These are phyloP conservation scores for Eurytoma adleriae DNA, from an alignment of 2,888 invertebrate species.

Conservation along the genomic window DNA sequence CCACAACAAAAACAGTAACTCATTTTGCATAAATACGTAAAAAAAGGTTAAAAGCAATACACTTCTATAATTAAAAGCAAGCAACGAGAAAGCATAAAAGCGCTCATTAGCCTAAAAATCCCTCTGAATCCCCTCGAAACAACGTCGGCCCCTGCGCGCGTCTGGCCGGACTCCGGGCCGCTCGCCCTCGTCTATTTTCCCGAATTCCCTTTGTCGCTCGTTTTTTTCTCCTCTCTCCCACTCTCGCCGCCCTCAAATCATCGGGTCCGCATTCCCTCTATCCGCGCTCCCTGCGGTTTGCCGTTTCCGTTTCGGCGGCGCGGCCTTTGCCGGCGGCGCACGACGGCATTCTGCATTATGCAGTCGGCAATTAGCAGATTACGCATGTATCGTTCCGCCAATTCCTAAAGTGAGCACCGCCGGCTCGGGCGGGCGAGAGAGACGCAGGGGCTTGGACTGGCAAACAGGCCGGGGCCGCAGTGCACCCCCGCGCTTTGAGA, in stretches of 20 bases:
- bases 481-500: conserved; percentile 15
- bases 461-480: neutral
- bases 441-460: neutral
- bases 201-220: neutral
- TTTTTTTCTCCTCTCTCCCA: neutral
- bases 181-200: neutral
- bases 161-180: too few species aligned
- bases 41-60: too few species aligned
- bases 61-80: too few species aligned
- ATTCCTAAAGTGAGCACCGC: conserved; percentile 2
- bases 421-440: neutral
- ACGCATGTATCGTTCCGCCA: conserved; percentile 60
- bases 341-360: conserved; percentile 60
- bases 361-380: conserved; percentile 65
- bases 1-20: too few species aligned
- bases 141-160: too few species aligned
- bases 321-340: too few species aligned
- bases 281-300: neutral
- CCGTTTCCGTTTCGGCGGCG: too few species aligned
- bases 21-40: too few species aligned
- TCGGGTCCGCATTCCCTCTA: neutral
- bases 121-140: too few species aligned
- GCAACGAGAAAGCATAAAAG: too few species aligned
- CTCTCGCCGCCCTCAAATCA: neutral
- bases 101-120: too few species aligned